Evolutionary conservation across 2,888 invertebrate genomes (phyloP), one percentile per base, ranked within the genome.

Genomic region (Sialis fuliginosa): DNA sequence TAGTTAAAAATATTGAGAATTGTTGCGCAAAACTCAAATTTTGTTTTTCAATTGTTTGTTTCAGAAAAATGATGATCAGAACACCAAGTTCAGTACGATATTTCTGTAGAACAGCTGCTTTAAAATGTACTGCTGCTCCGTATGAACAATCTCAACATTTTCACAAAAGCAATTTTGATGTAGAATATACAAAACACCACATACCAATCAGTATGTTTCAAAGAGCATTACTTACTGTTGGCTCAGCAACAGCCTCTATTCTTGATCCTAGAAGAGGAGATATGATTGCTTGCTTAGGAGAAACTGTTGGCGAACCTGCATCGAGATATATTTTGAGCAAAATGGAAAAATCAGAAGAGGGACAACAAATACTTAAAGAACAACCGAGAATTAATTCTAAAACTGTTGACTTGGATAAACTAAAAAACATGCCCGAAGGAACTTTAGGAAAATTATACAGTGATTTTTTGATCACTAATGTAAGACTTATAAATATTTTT

Each of bases 221-320:
- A 69, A 85, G 75, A 62, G 60, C 74, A 1, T 56, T 91, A 9
- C 69, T 98, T 35, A 72, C 83, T 10, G 69, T 79, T n/a, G 96
- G 96, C 6, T 88, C 95, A n/a, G 89, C 92, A 13, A 67, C 80
- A 31, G 72, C 88, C 46, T 79, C 92, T 1, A 66, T 97, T 40
- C 57, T 82, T 7, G 77, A 93, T 67, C 97, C 97, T 6, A 69
- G 70, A 48, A 70, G 86, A 51, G 84, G 77, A 12, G 95, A 97
- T 61, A 91, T 93, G 89, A 88, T 97, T 54, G 92, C 95, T 22
- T 87, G 90, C 53, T 72, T 95, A 54, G 93, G 92, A 1, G 96
- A 97, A 69, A 86, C 91, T 1, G 90, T 93, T 7, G 93, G 81
- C 41, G 68, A 70, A 52, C 61, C 60, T 42, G 85, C 92, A 4